Conservation (phyloP, 2,888 invertebrate species). For the Cheilosia pagana region DNA sequence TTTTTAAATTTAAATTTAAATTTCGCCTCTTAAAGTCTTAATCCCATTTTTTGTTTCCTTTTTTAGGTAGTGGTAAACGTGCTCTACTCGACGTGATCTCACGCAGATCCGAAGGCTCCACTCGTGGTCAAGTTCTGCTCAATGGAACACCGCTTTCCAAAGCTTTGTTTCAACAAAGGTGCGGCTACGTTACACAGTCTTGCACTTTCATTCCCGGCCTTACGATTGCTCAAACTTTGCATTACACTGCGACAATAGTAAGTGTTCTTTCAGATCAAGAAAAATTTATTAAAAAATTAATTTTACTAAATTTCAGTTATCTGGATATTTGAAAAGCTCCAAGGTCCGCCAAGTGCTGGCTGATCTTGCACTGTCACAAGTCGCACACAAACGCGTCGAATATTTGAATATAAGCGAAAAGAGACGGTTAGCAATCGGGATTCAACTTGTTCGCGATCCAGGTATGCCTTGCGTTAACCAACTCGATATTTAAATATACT, state of each 20-base stretch:
- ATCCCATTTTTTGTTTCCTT: not conserved
- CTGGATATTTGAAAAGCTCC: conserved; percentile 90
- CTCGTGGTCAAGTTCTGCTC: conserved; percentile 94
- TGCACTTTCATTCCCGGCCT: conserved; percentile 93
- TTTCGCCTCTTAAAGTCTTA: not conserved
- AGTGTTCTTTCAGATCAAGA: too few species aligned
- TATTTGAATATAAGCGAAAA: conserved; percentile 95
- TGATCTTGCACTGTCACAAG: conserved; percentile 96
- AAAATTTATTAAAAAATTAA: too few species aligned
- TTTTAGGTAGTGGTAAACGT: conserved; percentile 94
- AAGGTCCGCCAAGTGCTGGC: conserved; percentile 96
- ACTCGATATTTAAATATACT: not conserved
- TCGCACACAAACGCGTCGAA: conserved; percentile 92
- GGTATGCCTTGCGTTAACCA: conserved; percentile 84
- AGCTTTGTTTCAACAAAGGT: conserved; percentile 92
- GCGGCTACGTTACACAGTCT: conserved; percentile 94
- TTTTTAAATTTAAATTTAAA: too few species aligned
- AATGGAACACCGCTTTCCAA: conserved; percentile 93
- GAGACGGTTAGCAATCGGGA: conserved; percentile 94
- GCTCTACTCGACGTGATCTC: conserved; percentile 97
- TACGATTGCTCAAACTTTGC: conserved; percentile 93
- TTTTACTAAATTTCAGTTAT: conserved; percentile 85
- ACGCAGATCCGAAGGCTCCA: conserved; percentile 90
- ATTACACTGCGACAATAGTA: conserved; percentile 91
- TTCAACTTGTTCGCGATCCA: conserved; percentile 97